Percentiles rank a stretch among this genome's conserved stretches.
These are phyloP conservation scores for Crax fasciolata DNA, from an alignment of 2,797 vertebrate genomes.

Conservation along the genomic window DNA sequence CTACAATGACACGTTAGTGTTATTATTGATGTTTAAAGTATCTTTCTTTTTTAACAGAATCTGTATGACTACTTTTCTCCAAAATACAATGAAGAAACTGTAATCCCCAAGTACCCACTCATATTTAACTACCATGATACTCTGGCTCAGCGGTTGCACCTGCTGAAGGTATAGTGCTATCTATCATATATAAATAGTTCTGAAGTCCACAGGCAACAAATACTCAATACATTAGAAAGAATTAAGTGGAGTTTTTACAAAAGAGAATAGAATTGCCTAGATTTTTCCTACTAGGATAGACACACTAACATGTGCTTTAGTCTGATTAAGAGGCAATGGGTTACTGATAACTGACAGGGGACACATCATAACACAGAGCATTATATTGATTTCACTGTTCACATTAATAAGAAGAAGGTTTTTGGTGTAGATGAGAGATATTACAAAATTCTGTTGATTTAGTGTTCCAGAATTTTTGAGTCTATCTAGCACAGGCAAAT, in stretches of 20 bases:
- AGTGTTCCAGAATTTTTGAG: not conserved
- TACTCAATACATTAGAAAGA: not conserved
- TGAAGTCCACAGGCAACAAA: not conserved
- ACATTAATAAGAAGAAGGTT: not conserved
- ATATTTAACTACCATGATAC: slow-evolving; percentile 88
- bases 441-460: not conserved
- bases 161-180: slow-evolving; percentile 76
- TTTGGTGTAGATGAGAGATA: not conserved
- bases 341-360: not conserved
- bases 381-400: not conserved
- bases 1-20: not conserved
- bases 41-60: slow-evolving; percentile 79
- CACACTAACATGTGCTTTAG: not conserved
- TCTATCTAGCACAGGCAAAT: slow-evolving; percentile 10
- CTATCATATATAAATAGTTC: not conserved
- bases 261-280: not conserved
- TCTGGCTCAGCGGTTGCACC: slow-evolving; percentile 81
- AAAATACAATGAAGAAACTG: slow-evolving; percentile 11
- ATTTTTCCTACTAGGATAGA: not conserved
- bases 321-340: not conserved
- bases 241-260: not conserved
- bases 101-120: slow-evolving; percentile 71
- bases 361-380: not conserved
- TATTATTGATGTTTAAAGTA: not conserved
- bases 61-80: slow-evolving; percentile 82